Percentiles rank a stretch among this genome's conserved stretches.
phyloP scores from a whole-genome alignment of 2,888 invertebrate species.

The Schrankia costaestrigalis region DNA sequence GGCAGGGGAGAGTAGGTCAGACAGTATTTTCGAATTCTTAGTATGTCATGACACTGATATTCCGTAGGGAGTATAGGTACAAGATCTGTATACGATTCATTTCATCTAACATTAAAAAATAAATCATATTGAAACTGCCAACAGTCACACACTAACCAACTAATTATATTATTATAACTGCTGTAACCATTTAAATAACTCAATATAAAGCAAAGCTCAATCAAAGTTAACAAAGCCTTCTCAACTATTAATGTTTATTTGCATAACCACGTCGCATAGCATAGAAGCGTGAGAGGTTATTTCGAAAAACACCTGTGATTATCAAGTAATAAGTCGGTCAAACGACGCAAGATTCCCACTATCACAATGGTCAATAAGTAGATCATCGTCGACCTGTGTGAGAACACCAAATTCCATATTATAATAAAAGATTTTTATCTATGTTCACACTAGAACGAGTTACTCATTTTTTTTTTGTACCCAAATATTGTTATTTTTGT shows the following conservation, averaged over 20 bases:
- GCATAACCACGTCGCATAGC: conserved; percentile 36
- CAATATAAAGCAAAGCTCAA: not conserved
- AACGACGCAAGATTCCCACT: conserved; percentile 63
- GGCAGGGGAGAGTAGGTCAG: no score
- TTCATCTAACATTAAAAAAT: no score
- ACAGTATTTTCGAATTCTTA: no score
- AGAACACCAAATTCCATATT: conserved; percentile 44
- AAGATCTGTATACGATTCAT: no score
- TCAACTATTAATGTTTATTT: conserved; percentile 32
- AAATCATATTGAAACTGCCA: no score
- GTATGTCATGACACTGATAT: no score
- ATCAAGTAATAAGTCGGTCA: conserved; percentile 66
- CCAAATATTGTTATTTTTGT: conserved; percentile 8
- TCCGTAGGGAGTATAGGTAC: no score
- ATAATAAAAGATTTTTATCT: conserved; percentile 25
- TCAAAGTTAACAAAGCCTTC: no score
- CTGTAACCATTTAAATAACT: no score
- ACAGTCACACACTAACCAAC: no score
- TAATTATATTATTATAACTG: no score
- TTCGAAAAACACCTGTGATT: conserved; percentile 67
- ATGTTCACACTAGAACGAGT: conserved; percentile 19
- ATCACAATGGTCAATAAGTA: conserved; percentile 74
- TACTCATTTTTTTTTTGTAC: conserved; percentile 8
- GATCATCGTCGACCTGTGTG: conserved; percentile 55
- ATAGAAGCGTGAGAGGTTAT: conserved; percentile 65